These are phyloP conservation scores for Triplophysa rosa DNA, from an alignment of 2,113 vertebrate genomes.

Conservation along the genomic window DNA sequence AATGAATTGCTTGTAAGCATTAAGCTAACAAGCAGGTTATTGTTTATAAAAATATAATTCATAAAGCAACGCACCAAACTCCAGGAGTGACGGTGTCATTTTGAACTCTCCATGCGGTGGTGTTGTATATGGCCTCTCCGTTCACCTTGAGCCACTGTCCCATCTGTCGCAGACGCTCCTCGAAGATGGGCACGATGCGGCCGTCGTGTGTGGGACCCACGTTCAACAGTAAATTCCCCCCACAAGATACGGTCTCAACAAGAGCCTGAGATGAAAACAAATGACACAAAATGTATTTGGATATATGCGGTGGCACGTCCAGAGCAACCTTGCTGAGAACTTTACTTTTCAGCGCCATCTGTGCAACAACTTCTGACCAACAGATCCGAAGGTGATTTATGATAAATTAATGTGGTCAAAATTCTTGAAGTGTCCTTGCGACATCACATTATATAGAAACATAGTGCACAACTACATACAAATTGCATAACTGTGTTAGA, in stretches of 20 bases:
- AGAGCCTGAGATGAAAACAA: conserved; percentile 66
- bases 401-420: too few relatives aligned
- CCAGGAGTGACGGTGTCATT: conserved; percentile 79
- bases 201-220: conserved; percentile 89
- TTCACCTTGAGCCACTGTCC: conserved; percentile 90
- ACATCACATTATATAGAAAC: too few relatives aligned
- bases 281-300: neutral
- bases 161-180: conserved; percentile 90
- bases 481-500: too few relatives aligned
- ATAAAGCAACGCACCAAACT: conserved; percentile 78
- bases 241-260: conserved; percentile 89
- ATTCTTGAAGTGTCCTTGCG: too few relatives aligned
- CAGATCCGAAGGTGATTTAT: too few relatives aligned
- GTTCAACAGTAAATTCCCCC: conserved; percentile 94
- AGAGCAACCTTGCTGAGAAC: too few relatives aligned
- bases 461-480: too few relatives aligned
- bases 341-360: too few relatives aligned
- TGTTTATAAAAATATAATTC: neutral
- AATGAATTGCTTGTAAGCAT: neutral
- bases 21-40: neutral
- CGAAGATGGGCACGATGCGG: conserved; percentile 81
- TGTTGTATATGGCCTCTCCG: conserved; percentile 88
- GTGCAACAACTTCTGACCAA: too few relatives aligned
- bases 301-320: too few relatives aligned
- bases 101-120: conserved; percentile 83